These are phyloP conservation scores for Glareola pratincola DNA, from an alignment of 2,113 vertebrate species.

Conservation along the genomic window DNA sequence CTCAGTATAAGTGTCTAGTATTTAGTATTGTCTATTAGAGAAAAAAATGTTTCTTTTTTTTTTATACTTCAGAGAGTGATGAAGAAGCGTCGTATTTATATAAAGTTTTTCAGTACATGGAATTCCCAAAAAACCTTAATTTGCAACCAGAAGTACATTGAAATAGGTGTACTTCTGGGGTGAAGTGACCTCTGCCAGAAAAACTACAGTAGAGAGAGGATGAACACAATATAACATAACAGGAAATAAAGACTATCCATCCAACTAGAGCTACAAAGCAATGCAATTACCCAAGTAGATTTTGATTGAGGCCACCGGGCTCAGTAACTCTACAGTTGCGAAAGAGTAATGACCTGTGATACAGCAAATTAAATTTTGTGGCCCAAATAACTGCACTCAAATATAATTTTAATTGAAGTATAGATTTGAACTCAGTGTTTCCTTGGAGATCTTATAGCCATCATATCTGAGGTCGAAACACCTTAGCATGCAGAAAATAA, in stretches of 20 bases:
- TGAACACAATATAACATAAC: not conserved
- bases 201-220: not conserved
- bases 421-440: not conserved
- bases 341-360: not conserved
- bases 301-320: not conserved
- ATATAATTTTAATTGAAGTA: not conserved
- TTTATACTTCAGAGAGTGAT: not conserved
- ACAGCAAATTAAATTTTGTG: conserved; percentile 1
- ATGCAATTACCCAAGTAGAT: not conserved
- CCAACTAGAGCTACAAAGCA: not conserved
- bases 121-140: not conserved
- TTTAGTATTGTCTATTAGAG: not conserved
- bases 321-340: not conserved
- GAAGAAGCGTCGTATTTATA: not conserved
- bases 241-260: not conserved
- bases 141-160: not conserved
- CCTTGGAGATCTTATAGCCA: not conserved
- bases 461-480: not conserved
- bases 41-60: not conserved
- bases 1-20: not conserved
- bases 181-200: not conserved
- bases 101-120: not conserved
- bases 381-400: not conserved
- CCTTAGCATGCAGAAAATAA: not conserved
- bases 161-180: not conserved